Percentiles rank a stretch among this genome's conserved stretches.
phyloP scores from a whole-genome alignment of 2,888 invertebrate genomes.

The Nysson spinosus region DNA sequence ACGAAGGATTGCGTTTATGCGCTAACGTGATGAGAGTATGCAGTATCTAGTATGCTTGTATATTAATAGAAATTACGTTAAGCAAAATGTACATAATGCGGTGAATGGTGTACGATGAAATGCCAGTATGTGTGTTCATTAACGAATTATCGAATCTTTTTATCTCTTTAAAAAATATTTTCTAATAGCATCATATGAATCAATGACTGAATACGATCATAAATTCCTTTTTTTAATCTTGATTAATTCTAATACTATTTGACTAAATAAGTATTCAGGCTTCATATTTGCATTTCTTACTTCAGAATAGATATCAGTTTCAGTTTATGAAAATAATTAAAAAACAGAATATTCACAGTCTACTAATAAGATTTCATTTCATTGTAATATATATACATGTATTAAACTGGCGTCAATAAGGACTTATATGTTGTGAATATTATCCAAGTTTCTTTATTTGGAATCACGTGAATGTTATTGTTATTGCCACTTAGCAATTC shows the following conservation, averaged over 20 bases:
- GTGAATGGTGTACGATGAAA: slow-evolving; percentile 30
- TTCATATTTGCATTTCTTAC: too few relatives aligned
- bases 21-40: slow-evolving; percentile 18
- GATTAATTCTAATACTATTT: not conserved
- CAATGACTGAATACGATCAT: slow-evolving; percentile 2
- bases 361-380: slow-evolving; percentile 6
- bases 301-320: too few relatives aligned
- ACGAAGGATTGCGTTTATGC: slow-evolving; percentile 28
- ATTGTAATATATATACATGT: slow-evolving; percentile 19
- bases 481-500: slow-evolving; percentile 23
- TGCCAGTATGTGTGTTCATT: slow-evolving; percentile 55
- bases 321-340: too few relatives aligned
- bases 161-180: slow-evolving; percentile 44
- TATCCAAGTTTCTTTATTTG: slow-evolving; percentile 17
- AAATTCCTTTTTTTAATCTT: not conserved
- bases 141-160: slow-evolving; percentile 43
- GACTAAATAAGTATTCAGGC: not conserved
- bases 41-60: slow-evolving; percentile 22
- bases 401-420: slow-evolving; percentile 5
- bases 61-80: slow-evolving; percentile 25
- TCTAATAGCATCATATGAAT: slow-evolving; percentile 28
- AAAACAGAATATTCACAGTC: slow-evolving; percentile 27
- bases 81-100: slow-evolving; percentile 31
- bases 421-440: slow-evolving; percentile 9
- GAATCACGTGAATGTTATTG: slow-evolving; percentile 14